phyloP scores from a whole-genome alignment of 2,888 invertebrate species.

The Hirtodrosophila confusa region DNA sequence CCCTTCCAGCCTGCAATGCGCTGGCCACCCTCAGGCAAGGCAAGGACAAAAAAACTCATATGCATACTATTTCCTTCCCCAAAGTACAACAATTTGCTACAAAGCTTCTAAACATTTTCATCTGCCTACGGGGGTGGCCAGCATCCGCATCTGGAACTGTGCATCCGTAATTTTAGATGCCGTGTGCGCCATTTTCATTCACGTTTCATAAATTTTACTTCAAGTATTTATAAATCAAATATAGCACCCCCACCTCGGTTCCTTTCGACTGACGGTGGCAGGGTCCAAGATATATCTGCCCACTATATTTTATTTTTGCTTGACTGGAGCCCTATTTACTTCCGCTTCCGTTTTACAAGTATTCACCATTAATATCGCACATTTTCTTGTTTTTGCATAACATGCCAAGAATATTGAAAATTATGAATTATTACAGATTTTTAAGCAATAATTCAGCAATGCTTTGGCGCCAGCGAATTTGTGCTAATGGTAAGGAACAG shows the following conservation, averaged over 20 bases:
- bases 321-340: slow-evolving; percentile 40
- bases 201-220: slow-evolving; percentile 73
- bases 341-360: slow-evolving; percentile 75
- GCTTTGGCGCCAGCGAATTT: background rate
- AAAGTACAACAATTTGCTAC: slow-evolving; percentile 25
- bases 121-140: slow-evolving; percentile 26
- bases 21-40: slow-evolving; percentile 22
- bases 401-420: slow-evolving; percentile 52
- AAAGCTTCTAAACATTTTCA: slow-evolving; percentile 12
- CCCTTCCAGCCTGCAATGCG: slow-evolving; percentile 36
- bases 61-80: slow-evolving; percentile 24
- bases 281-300: slow-evolving; percentile 7
- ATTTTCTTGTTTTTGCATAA: slow-evolving; percentile 28
- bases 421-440: slow-evolving; percentile 70
- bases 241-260: slow-evolving; percentile 9
- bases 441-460: slow-evolving; percentile 41
- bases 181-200: slow-evolving; percentile 62
- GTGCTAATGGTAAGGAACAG: no score
- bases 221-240: slow-evolving; percentile 77
- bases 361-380: slow-evolving; percentile 69
- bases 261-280: background rate
- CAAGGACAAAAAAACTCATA: slow-evolving; percentile 31
- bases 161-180: slow-evolving; percentile 29
- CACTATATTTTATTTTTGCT: slow-evolving; percentile 38
- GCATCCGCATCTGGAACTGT: slow-evolving; percentile 24